Conservation (phyloP, 2,888 invertebrate species). For the Cheilosia pagana region DNA sequence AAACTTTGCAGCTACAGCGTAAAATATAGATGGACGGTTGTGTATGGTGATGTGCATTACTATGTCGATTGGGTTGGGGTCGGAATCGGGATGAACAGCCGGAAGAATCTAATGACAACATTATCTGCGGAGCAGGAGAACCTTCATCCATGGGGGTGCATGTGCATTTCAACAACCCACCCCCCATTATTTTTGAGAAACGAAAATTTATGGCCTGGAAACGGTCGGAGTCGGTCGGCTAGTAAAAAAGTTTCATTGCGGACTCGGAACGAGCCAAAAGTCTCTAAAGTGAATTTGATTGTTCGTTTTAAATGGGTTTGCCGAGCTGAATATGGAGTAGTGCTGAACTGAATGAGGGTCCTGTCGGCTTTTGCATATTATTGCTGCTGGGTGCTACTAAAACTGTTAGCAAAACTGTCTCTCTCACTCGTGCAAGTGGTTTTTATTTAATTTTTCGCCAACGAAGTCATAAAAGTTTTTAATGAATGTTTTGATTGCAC, state of each 20-base stretch:
- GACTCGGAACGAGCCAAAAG: slow-evolving; percentile 26
- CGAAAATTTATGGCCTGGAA: slow-evolving; percentile 65
- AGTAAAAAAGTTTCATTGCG: slow-evolving; percentile 52
- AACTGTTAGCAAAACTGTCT: slow-evolving; percentile 55
- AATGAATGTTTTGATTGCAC: slow-evolving; percentile 73
- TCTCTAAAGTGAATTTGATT: slow-evolving; percentile 71
- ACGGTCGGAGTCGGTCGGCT: slow-evolving; percentile 15
- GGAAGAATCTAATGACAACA: slow-evolving; percentile 70
- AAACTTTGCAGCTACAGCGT: slow-evolving; percentile 48
- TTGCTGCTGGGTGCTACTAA: slow-evolving; percentile 8
- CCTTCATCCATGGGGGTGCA: slow-evolving; percentile 40
- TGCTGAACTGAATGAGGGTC: slow-evolving; percentile 23
- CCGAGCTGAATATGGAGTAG: slow-evolving; percentile 40
- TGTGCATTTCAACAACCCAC: slow-evolving; percentile 9
- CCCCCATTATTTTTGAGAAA: slow-evolving; percentile 14
- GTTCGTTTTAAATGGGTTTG: slow-evolving; percentile 51
- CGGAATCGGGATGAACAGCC: slow-evolving; percentile 36
- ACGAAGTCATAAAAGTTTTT: slow-evolving; percentile 73
- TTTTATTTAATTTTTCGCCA: slow-evolving; percentile 71
- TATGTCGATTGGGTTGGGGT: slow-evolving; percentile 1
- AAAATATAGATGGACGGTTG: not conserved
- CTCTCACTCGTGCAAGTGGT: slow-evolving; percentile 34
- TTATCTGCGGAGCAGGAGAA: slow-evolving; percentile 52
- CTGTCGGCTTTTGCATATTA: slow-evolving; percentile 29
- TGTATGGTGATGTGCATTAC: slow-evolving; percentile 37